A percentile compares a stretch with the other conserved stretches of the same genome.
Conservation (phyloP, 2,797 vertebrate genomes). For the Phoeniculus purpureus region DNA sequence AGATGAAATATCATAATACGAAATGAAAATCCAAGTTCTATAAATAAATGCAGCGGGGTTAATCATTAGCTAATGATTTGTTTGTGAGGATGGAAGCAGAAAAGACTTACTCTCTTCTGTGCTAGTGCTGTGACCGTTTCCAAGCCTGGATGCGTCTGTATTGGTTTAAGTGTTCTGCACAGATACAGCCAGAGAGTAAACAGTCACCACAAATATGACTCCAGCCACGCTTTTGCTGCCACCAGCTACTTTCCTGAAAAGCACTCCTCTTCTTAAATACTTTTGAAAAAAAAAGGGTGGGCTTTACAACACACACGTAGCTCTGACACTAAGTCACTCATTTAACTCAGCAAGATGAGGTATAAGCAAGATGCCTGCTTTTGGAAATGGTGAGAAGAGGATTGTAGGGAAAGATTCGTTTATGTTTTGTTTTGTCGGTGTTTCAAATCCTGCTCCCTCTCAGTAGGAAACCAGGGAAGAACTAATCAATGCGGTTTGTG, state of each 20-base stretch:
- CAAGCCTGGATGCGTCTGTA: neutral
- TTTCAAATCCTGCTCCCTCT: neutral
- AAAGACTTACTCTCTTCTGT: neutral
- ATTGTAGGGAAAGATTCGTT: neutral
- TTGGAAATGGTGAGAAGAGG: neutral
- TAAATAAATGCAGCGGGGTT: constrained; percentile 14
- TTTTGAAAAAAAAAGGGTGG: neutral
- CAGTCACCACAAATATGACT: constrained; percentile 9
- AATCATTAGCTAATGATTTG: constrained; percentile 47
- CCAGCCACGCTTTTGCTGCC: constrained; percentile 16
- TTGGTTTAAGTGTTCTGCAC: neutral
- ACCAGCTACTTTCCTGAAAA: constrained; percentile 22
- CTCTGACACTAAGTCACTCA: neutral
- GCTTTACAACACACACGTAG: neutral
- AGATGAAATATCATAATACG: neutral
- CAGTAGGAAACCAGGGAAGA: neutral
- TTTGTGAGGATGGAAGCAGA: constrained; percentile 11
- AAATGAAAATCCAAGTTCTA: constrained; percentile 21
- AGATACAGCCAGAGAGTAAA: neutral
- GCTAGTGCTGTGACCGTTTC: neutral
- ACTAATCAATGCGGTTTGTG: neutral
- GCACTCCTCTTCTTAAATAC: constrained; percentile 23
- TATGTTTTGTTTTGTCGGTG: neutral
- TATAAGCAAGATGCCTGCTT: neutral
- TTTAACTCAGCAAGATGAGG: neutral